phyloP scores from a whole-genome alignment of 2,888 invertebrate species.

The Morpho achilles region DNA sequence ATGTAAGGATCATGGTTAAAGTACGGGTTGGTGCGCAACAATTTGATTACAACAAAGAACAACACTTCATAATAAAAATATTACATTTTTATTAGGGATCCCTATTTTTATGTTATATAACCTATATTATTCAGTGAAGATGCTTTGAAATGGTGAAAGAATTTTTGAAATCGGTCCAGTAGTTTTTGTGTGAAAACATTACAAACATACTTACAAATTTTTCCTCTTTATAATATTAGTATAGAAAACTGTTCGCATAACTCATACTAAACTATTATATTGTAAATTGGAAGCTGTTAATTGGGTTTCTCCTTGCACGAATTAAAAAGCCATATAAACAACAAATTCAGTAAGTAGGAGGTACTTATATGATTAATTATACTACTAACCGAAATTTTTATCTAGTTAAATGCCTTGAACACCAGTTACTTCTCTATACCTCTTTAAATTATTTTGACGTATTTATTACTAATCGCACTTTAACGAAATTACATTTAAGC shows the following conservation, averaged over 20 bases:
- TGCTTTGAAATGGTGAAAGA: too few species aligned
- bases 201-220: too few species aligned
- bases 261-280: background rate
- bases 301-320: background rate
- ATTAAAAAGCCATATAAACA: background rate
- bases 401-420: constrained; percentile 14
- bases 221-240: too few species aligned
- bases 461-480: constrained; percentile 23
- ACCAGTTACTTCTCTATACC: constrained; percentile 12
- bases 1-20: too few species aligned
- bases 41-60: too few species aligned
- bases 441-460: constrained; percentile 17
- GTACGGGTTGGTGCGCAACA: too few species aligned
- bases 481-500: constrained; percentile 14
- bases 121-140: too few species aligned
- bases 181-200: too few species aligned
- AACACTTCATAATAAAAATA: too few species aligned
- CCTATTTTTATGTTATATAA: too few species aligned
- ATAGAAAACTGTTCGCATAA: background rate
- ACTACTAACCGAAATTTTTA: background rate
- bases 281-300: background rate
- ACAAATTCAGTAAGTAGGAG: constrained; percentile 1
- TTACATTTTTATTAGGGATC: too few species aligned
- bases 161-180: too few species aligned
- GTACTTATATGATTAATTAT: constrained; percentile 6